Evolutionary conservation across 2,888 invertebrate genomes (phyloP).

Genomic region (Melinaea menophilus): DNA sequence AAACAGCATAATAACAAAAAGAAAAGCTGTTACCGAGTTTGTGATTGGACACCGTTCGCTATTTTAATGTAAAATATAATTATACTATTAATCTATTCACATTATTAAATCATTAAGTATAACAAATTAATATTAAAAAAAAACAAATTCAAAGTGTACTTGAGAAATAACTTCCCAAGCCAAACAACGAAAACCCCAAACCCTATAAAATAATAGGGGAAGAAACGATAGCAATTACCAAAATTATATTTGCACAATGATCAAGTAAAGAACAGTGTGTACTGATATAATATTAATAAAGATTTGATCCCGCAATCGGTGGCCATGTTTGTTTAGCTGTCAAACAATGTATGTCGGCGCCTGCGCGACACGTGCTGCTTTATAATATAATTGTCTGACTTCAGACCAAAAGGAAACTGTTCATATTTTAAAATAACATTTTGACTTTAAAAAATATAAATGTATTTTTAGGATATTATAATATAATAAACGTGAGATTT

Average conservation of each 20-base stretch:
- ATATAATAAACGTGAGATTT: neutral
- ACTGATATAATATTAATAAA: slow-evolving; percentile 69
- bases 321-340: slow-evolving; percentile 73
- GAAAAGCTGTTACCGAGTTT: too few species aligned
- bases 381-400: slow-evolving; percentile 59
- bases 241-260: slow-evolving; percentile 67
- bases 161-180: slow-evolving; percentile 49
- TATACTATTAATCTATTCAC: neutral
- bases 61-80: too few species aligned
- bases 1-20: too few species aligned
- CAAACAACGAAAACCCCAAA: slow-evolving; percentile 42
- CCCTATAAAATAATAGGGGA: slow-evolving; percentile 52
- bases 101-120: neutral
- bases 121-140: neutral
- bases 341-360: slow-evolving; percentile 53
- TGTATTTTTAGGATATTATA: slow-evolving; percentile 4
- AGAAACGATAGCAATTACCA: slow-evolving; percentile 61
- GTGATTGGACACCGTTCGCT: too few species aligned
- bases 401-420: slow-evolving; percentile 38
- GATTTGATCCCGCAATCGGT: slow-evolving; percentile 67
- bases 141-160: slow-evolving; percentile 37
- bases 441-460: slow-evolving; percentile 21
- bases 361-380: slow-evolving; percentile 61
- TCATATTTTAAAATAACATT: slow-evolving; percentile 34
- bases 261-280: slow-evolving; percentile 58